Conservation (phyloP, 2,888 invertebrate genomes). For the Andrena bucephala region DNA sequence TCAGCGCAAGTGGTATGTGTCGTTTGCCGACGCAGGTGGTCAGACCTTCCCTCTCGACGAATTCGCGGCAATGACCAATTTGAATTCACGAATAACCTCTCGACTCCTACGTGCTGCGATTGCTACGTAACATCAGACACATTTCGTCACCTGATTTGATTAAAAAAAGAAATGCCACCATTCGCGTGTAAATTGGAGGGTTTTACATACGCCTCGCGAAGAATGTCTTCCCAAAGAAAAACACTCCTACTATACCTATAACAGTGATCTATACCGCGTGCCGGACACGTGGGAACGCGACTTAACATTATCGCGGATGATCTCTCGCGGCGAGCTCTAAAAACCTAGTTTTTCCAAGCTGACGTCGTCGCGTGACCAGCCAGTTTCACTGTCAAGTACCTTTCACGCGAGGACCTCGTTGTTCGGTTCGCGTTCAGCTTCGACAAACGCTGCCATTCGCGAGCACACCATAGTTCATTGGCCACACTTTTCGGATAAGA, state of each 20-base stretch:
- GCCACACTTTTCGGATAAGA: background rate
- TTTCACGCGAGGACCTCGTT: slow-evolving; percentile 50
- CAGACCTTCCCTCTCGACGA: slow-evolving; percentile 54
- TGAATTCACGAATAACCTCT: background rate
- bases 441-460: background rate
- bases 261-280: background rate
- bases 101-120: too few species aligned
- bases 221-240: background rate
- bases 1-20: slow-evolving; percentile 45
- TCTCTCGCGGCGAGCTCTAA: slow-evolving; percentile 55
- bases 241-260: background rate
- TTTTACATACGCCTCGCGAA: background rate
- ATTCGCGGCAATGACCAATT: slow-evolving; percentile 39
- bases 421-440: slow-evolving; percentile 6
- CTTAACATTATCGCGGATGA: slow-evolving; percentile 52
- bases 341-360: slow-evolving; percentile 65
- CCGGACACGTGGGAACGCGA: slow-evolving; percentile 2
- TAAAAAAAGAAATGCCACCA: too few species aligned
- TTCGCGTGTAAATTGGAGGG: background rate
- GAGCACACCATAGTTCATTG: background rate
- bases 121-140: too few species aligned
- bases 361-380: slow-evolving; percentile 50
- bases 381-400: slow-evolving; percentile 61
- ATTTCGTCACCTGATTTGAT: too few species aligned
- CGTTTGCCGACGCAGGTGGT: slow-evolving; percentile 60